Evolutionary conservation across 1,140 invertebrate species (phyloP).

Genomic region (Acyrthosiphon pisum): DNA sequence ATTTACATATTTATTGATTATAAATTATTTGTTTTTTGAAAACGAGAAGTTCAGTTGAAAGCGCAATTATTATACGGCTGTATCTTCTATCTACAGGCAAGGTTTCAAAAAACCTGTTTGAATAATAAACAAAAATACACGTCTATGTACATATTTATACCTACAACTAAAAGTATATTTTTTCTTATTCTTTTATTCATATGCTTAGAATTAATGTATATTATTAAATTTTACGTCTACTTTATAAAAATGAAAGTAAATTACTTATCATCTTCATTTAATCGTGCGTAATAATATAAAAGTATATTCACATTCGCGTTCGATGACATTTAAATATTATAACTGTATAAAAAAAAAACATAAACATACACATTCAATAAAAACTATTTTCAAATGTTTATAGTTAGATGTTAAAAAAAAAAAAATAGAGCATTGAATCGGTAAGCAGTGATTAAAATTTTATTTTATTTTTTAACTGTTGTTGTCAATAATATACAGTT

Average conservation of each 20-base stretch:
- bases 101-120: conserved; percentile 13
- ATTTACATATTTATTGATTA: background rate
- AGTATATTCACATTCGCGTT: background rate
- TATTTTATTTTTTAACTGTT: background rate
- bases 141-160: background rate
- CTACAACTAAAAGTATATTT: background rate
- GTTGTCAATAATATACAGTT: background rate
- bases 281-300: background rate
- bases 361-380: background rate
- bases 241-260: background rate
- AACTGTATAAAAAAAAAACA: too few relatives aligned
- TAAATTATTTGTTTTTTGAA: background rate
- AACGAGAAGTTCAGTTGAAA: background rate
- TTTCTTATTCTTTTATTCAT: background rate
- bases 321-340: background rate
- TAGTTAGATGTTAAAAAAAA: background rate
- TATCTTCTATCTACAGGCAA: conserved; percentile 5
- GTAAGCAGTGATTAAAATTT: background rate
- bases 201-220: background rate
- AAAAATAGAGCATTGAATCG: background rate
- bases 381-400: background rate
- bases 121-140: background rate
- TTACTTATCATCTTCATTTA: background rate
- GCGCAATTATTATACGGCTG: background rate
- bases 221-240: background rate